Evolutionary conservation across 37 sponge, comb jelly and placozoan species (phyloP).

Genomic region (Haliclona indistincta): DNA sequence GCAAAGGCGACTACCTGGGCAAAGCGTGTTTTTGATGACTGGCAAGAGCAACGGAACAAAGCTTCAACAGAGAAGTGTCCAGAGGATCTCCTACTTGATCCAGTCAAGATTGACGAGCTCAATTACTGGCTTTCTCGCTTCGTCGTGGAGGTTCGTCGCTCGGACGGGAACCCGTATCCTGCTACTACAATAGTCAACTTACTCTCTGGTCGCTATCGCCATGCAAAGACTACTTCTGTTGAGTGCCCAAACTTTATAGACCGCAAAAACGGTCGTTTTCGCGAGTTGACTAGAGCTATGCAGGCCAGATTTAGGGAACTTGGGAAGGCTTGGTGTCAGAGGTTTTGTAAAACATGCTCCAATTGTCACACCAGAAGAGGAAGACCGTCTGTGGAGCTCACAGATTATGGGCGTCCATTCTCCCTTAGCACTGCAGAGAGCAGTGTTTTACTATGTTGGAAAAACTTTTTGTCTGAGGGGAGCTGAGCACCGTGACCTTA

Average conservation of each 20-base stretch:
- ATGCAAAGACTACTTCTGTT: neutral
- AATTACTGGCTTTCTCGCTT: neutral
- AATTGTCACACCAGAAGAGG: conserved; percentile 13
- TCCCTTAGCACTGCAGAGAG: conserved; percentile 17
- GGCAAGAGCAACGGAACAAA: conserved; percentile 2
- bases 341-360: conserved; percentile 1
- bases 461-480: conserved; percentile 19
- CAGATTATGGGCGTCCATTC: conserved; percentile 1
- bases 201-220: neutral
- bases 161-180: conserved; percentile 1
- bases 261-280: conserved; percentile 8
- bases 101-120: neutral
- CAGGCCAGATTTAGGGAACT: conserved; percentile 8
- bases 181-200: neutral
- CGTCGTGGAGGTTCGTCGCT: neutral
- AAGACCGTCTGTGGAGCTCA: conserved; percentile 5
- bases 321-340: conserved; percentile 12
- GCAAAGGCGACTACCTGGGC: conserved; percentile 19
- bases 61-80: neutral
- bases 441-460: conserved; percentile 29
- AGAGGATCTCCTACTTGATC: neutral
- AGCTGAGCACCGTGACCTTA: conserved; percentile 20
- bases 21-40: neutral
- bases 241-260: conserved; percentile 2
- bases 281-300: conserved; percentile 1